Base-by-base conservation (phyloP, 2,113 vertebrate species). In the Eupsittula cactorum region DNA sequence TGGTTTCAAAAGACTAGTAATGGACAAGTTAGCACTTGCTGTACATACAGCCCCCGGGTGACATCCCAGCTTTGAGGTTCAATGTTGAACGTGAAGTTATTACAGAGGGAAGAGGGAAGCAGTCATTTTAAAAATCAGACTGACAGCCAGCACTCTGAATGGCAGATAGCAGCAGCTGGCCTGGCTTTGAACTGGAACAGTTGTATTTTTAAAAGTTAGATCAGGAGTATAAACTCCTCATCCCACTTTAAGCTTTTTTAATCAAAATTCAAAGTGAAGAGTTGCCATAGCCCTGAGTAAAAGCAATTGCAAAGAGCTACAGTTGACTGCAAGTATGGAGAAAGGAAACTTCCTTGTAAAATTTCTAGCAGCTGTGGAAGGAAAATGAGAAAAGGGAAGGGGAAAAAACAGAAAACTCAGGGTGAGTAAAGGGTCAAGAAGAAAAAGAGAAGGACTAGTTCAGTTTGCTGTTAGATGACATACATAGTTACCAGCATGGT, bases 201-300 rank as follows among this genome's bases (percentile, higher is more conserved):
- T 24, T 90, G 81, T 91, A 87, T 92, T 97, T 96, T 12, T 11
- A 95, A 87, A 93, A 95, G 88, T 97, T 92, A 93, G 83, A 91
- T 77, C 44, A 59, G 63, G 78, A 69, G 27, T n/a, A 91, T 93
- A 86, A 95, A 93, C 68, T 93, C 74, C 44, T 23, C 67, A 94
- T 75, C 63, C 74, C 44, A 90, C 63, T 92, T 96, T 39, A 77
- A 89, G 74, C 7, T 74, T 75, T 96, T 90, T 95, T 90, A 94
- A 96, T 94, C 93, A 96, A 93, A 95, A 90, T 81, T 95, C 86
- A 91, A 92, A 94, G 89, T 52, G 49, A 92, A 69, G 75, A 65
- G 50, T 47, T 80, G 70, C 68, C 79, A 92, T 96, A 87, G 95
- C 92, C 92, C 79, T 93, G 84, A 86, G 86, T 90, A 93, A 96